A percentile compares a stretch with the other conserved stretches of the same genome.
Conservation (phyloP, 2,888 invertebrate species). For the Andrena bicolor region DNA sequence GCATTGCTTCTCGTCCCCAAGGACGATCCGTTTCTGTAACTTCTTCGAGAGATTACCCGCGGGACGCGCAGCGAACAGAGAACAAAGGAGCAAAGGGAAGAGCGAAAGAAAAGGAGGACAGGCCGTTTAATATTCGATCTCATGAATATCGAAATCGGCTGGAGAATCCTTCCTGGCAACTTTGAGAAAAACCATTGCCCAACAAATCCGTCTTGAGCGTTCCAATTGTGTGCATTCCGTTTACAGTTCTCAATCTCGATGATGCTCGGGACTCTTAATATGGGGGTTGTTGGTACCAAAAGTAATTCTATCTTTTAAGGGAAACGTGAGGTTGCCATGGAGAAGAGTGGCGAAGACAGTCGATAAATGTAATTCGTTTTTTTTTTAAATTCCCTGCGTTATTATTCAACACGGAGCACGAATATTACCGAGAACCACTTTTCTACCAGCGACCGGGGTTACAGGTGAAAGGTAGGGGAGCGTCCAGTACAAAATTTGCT, state of each 20-base stretch:
- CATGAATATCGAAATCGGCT: background rate
- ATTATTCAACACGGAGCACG: background rate
- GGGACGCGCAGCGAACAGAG: constrained; percentile 28
- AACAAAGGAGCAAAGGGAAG: background rate
- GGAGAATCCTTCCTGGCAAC: background rate
- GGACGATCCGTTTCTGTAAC: constrained; percentile 65
- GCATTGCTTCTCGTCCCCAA: constrained; percentile 59
- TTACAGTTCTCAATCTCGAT: background rate
- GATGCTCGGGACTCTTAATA: background rate
- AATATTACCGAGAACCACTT: too few species aligned
- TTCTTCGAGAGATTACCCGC: constrained; percentile 65
- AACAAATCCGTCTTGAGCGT: background rate
- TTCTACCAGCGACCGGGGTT: too few species aligned
- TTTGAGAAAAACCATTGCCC: constrained; percentile 16
- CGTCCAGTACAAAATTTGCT: background rate
- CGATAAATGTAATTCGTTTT: too few species aligned
- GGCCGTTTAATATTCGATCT: constrained; percentile 46
- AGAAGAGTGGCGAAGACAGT: too few species aligned
- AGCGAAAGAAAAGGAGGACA: background rate
- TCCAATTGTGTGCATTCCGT: background rate
- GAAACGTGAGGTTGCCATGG: too few species aligned
- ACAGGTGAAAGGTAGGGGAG: background rate
- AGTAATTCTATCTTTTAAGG: too few species aligned
- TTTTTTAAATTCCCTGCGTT: background rate
- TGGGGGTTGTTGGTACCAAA: too few species aligned